Base-by-base conservation (phyloP, 2,797 vertebrate species). In the Darevskia nairensis region DNA sequence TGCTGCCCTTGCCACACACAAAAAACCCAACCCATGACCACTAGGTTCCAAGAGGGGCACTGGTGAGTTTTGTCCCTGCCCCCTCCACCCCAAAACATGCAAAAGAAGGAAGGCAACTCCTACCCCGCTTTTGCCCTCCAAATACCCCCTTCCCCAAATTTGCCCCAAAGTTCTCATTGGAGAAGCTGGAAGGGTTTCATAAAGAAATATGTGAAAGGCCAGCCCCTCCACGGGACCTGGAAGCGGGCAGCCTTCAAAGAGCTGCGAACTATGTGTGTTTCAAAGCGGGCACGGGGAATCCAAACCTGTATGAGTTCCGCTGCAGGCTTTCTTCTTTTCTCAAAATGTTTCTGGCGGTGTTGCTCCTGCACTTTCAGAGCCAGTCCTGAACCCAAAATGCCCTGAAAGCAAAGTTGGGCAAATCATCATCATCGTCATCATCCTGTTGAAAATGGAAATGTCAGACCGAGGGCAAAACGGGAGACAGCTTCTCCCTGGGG, bases 321-420 rank as follows among this genome's bases (percentile, higher is more conserved):
- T 0, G 99, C 99, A 0, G 99, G 99, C 89, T 99, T 98, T 92
- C 99, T 96, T 87, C 99, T 97, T 95, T 99, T 99, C 96, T 99
- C 99, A 97, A 99, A 99, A 97, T 99, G 99, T 94, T 99, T 99
- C 97, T 99, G 99, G 69, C 99, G 97, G 95, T 99, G 99, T 93
- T 99, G 99, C 86, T 99, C 99, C 96, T 99, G 99, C 85, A 99
- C 99, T 95, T 99, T 99, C 94, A 99, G 96, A 82, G 99, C 99
- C 95, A 99, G 88, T 0, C 99, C 99, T 0, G 99, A 99, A 6
- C 99, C 99, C 95, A 99, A 96, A 93, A 99, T 99, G 21, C 99
- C 99, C 99, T 99, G 96, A 75, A 96, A 95, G 27, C 61, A 93
- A 1, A 91, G 2, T 90, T 0, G 7, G 74, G 41, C 19, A 66